Conservation (phyloP, 2,113 vertebrate genomes). For the Nibea albiflora region DNA sequence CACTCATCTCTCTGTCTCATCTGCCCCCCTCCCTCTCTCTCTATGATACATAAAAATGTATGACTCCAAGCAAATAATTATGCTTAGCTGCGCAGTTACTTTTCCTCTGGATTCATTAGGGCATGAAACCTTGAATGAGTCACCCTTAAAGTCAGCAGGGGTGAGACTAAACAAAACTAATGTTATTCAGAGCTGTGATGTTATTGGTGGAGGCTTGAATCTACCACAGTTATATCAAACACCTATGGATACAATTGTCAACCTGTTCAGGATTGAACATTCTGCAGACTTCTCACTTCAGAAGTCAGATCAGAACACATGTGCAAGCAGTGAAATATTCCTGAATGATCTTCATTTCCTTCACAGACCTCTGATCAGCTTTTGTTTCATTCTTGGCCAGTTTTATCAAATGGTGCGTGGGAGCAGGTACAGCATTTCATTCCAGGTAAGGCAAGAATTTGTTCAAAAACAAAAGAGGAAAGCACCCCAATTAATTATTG, state of each 20-base stretch:
- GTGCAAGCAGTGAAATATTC: constrained; percentile 16
- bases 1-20: too few relatives aligned
- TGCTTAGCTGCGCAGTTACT: neutral
- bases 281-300: constrained; percentile 3
- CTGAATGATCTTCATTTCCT: constrained; percentile 35
- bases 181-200: constrained; percentile 28
- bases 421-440: constrained; percentile 45
- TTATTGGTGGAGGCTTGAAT: constrained; percentile 29
- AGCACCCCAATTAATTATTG: constrained; percentile 50
- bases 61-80: constrained; percentile 60
- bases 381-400: constrained; percentile 52
- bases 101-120: constrained; percentile 34
- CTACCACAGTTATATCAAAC: constrained; percentile 19
- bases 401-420: constrained; percentile 38
- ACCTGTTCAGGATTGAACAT: neutral
- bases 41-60: neutral
- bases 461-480: constrained; percentile 40
- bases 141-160: constrained; percentile 28
- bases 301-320: constrained; percentile 16
- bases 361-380: constrained; percentile 27
- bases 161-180: constrained; percentile 58
- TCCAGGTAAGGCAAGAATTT: constrained; percentile 57
- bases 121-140: constrained; percentile 45
- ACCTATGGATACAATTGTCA: neutral
- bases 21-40: too few relatives aligned